Evolutionary conservation across 2,888 invertebrate species (phyloP), one percentile per base, ranked within the genome.

Genomic region (Drosophila parthenogenetica): DNA sequence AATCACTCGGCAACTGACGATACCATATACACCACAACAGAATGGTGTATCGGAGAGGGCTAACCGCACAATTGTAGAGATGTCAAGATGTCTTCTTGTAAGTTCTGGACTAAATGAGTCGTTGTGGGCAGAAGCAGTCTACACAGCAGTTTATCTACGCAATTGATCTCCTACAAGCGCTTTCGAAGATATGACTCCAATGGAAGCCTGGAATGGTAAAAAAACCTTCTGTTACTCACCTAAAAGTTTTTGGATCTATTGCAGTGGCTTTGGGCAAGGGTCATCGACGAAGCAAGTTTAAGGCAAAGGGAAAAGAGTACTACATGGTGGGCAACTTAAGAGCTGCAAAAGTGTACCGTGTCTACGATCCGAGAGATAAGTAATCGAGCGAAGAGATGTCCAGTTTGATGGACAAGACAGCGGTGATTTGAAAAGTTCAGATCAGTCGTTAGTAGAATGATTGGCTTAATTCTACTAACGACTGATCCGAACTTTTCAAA

Each of bases 181-280:
- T 5, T 14, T 53, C 25, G 40, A 22, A 5, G 11, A 25, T 5
- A 40, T 10, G 53, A 42, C 29, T 2, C 40, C 40, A 40, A 53
- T 53, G 40, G 40, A 53, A 53, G 53, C 53, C n/a, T 53, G 29
- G 25, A 40, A 19, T 53, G 40, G 51, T 53, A 53, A 53, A n/a
- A 53, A 40, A 1, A 40, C 50, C 39, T 7, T 37, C 11, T 35
- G 17, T 50, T 7, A 39, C 22, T 14, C 51, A 53, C 40, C 17
- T 53, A 16, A 25, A 53, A 40, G 53, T 40, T 40, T 22, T 40
- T 53, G 53, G 14, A 25, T 53, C 40, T 19, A 14, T 53, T 17
- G 53, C 40, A 40, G 40, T 53, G 8, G 40, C 40, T 29, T 29
- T 14, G 29, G 53, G 40, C 40, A 42, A 42, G 25, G 29, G 53